Percentiles rank a stretch among this genome's conserved stretches.
These are phyloP conservation scores for Valencia hispanica DNA, from an alignment of 2,797 vertebrate genomes.

Conservation along the genomic window DNA sequence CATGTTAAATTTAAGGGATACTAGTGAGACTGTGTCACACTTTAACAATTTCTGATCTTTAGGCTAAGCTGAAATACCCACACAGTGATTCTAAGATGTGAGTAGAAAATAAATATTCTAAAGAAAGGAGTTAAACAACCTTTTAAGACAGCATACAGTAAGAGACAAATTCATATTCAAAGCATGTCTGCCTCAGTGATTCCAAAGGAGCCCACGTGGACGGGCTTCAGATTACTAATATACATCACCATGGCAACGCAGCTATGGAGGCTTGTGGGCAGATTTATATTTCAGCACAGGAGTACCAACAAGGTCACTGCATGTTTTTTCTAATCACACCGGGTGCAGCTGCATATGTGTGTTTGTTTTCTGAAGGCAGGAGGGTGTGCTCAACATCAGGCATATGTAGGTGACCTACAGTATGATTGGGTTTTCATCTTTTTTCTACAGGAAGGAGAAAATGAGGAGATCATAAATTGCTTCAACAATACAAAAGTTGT, in stretches of 20 bases:
- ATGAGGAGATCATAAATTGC: neutral
- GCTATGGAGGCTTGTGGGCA: constrained; percentile 12
- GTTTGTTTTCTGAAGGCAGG: constrained; percentile 12
- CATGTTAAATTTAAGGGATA: neutral
- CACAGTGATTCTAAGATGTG: neutral
- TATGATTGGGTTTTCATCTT: neutral
- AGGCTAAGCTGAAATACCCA: neutral
- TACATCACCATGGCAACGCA: constrained; percentile 47
- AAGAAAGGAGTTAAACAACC: neutral
- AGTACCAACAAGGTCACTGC: constrained; percentile 50
- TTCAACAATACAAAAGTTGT: neutral
- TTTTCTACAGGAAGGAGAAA: neutral
- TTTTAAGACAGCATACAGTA: neutral
- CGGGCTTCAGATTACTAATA: constrained; percentile 48
- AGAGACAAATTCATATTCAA: constrained; percentile 22
- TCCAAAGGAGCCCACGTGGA: constrained; percentile 22
- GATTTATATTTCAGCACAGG: constrained; percentile 36
- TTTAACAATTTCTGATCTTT: neutral
- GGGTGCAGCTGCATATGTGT: neutral
- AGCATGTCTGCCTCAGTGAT: neutral
- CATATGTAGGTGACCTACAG: constrained; percentile 12
- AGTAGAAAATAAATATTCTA: neutral
- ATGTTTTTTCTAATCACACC: constrained; percentile 27
- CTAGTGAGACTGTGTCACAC: neutral
- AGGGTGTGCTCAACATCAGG: constrained; percentile 1